A percentile compares a stretch with the other conserved stretches of the same genome.
phyloP scores from a whole-genome alignment of 1,140 invertebrate genomes.

The Ptiloglossa arizonensis region DNA sequence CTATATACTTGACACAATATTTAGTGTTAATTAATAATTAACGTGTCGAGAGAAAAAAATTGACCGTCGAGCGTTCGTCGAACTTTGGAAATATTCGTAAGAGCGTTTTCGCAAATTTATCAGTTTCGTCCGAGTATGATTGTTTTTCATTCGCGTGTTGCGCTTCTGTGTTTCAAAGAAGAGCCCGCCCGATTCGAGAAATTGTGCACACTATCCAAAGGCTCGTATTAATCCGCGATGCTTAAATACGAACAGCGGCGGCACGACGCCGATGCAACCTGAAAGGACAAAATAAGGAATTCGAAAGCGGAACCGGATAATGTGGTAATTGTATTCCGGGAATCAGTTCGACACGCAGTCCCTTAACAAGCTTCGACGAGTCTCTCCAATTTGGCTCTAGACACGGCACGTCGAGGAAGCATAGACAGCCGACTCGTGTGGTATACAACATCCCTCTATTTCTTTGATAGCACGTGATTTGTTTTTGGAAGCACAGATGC shows the following conservation, averaged over 20 bases:
- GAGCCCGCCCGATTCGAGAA: too few species aligned
- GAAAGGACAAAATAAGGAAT: conserved; percentile 65
- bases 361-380: conserved; percentile 57
- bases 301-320: conserved; percentile 73
- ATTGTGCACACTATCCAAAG: not conserved
- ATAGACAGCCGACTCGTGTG: conserved; percentile 16
- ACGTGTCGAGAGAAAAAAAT: too few species aligned
- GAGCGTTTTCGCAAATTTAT: too few species aligned
- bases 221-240: conserved; percentile 23
- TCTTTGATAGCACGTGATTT: conserved; percentile 39
- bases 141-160: too few species aligned
- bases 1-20: too few species aligned
- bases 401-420: conserved; percentile 45
- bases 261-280: conserved; percentile 11
- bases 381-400: conserved; percentile 47
- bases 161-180: too few species aligned
- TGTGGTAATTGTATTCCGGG: conserved; percentile 69
- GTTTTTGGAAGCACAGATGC: conserved; percentile 31
- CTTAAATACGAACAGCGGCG: conserved; percentile 40
- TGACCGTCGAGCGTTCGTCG: too few species aligned
- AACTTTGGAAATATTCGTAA: too few species aligned
- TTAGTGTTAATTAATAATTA: too few species aligned
- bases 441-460: conserved; percentile 9
- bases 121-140: too few species aligned
- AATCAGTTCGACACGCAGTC: conserved; percentile 68